Base-by-base conservation (phyloP, 2,797 vertebrate genomes). In the Pyrrhura leucotis region DNA sequence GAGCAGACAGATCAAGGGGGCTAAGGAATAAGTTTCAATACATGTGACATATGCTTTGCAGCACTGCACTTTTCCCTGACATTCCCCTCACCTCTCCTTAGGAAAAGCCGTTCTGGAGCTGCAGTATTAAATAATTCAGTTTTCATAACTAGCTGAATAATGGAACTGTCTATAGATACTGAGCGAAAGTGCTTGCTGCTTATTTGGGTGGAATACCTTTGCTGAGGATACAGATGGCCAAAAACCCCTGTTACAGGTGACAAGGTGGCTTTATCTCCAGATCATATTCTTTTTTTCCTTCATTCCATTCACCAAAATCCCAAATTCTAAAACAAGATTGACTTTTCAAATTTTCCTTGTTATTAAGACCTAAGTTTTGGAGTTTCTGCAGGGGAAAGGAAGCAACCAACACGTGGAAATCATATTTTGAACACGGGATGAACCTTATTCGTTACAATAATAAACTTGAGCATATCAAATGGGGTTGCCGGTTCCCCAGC, bases 171-270 rank as follows among this genome's bases (percentile, higher is more conserved):
- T n/a, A 63, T 9, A 31, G 29, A 28, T 4, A 53, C 7, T 13
- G 28, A n/a, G 0, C 4, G 26, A 44, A 90, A 35, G 58, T 31
- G 25, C 20, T 86, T 1, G 0, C 5, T 62, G 35, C 39, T 72
- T n/a, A 11, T 82, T 82, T 66, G n/a, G 21, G 50, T 50, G 31
- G 29, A 78, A 82, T 5, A 22, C 4, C 7, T 80, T 44, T 82
- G 31, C 35, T 20, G 29, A 89, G 81, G 15, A 47, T 20, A 50
- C 0, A 35, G 12, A 18, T 0, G 31, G 21, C 18, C 12, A 58
- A 82, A 68, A 50, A 18, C 26, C 6, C 8, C 44, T 21, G 10
- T 42, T 58, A 51, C 14, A 31, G 62, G 44, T 8, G 16, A 48
- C 33, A 51, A 39, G 5, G 16, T 40, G n/a, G 16, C 2, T 48